phyloP scores from a whole-genome alignment of 2,888 invertebrate species.

The Hecatera dysodea region DNA sequence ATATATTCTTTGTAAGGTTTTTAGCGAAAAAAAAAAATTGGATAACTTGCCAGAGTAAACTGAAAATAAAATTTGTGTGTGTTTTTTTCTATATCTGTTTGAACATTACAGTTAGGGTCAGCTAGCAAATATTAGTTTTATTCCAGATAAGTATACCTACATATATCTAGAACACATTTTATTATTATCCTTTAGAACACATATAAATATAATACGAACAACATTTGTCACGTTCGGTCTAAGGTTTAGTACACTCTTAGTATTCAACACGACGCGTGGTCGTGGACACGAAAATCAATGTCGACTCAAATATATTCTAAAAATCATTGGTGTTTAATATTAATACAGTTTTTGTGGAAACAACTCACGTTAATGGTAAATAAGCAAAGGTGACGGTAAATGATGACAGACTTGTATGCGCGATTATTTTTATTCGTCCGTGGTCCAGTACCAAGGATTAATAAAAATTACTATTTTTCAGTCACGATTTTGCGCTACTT shows the following conservation, averaged over 20 bases:
- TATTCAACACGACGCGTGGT: constrained; percentile 53
- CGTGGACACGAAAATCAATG: constrained; percentile 65
- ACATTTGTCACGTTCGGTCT: constrained; percentile 46
- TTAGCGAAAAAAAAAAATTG: too few relatives aligned
- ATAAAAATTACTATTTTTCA: too few relatives aligned
- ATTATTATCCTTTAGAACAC: not conserved
- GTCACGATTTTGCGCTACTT: constrained; percentile 1
- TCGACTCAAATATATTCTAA: constrained; percentile 60
- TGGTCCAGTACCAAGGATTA: too few relatives aligned
- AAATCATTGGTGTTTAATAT: constrained; percentile 62
- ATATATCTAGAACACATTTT: not conserved
- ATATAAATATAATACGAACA: not conserved
- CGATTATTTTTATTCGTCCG: constrained; percentile 32
- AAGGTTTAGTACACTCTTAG: constrained; percentile 31
- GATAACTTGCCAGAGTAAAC: too few relatives aligned
- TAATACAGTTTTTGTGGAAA: constrained; percentile 50
- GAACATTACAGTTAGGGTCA: not conserved
- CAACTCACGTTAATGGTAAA: constrained; percentile 57
- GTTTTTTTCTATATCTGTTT: not conserved
- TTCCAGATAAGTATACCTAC: too few relatives aligned
- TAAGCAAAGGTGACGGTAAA: constrained; percentile 47
- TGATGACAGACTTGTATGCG: constrained; percentile 39
- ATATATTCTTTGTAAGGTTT: too few relatives aligned
- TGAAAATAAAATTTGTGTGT: not conserved
- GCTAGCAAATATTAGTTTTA: not conserved